Evolutionary conservation across 2,888 invertebrate species (phyloP).

Genomic region (Cerastis leucographa): DNA sequence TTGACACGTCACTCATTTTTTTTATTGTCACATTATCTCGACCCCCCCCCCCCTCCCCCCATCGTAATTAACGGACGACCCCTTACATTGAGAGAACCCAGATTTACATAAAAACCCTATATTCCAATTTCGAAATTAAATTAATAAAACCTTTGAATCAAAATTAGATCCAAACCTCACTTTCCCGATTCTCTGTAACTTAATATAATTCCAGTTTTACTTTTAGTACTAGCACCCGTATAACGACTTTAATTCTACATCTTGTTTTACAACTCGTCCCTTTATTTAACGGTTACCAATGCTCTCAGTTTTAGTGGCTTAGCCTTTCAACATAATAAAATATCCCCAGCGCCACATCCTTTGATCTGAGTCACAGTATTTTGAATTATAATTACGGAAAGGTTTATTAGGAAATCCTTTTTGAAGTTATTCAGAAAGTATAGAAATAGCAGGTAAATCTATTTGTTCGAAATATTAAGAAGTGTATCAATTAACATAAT

Average conservation of each 20-base stretch:
- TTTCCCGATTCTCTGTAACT: constrained; percentile 1
- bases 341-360: constrained; percentile 24
- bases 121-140: constrained; percentile 8
- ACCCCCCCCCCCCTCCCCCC: too few relatives aligned
- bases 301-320: constrained; percentile 43
- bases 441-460: not conserved
- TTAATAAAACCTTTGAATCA: constrained; percentile 33
- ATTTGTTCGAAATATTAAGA: not conserved
- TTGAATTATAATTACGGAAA: constrained; percentile 36
- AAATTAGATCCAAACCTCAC: constrained; percentile 15
- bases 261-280: constrained; percentile 32
- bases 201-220: constrained; percentile 38
- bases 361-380: constrained; percentile 42
- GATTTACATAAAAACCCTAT: not conserved
- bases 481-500: not conserved
- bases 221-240: constrained; percentile 12
- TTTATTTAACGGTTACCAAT: constrained; percentile 28
- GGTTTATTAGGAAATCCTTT: constrained; percentile 10
- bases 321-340: constrained; percentile 44
- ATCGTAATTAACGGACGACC: too few relatives aligned
- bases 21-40: too few relatives aligned
- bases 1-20: too few relatives aligned
- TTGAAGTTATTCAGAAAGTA: not conserved
- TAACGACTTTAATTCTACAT: constrained; percentile 10
- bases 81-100: not conserved